Conservation (phyloP, 64 coral and sea anemone genomes). For the Pocillopora verrucosa region DNA sequence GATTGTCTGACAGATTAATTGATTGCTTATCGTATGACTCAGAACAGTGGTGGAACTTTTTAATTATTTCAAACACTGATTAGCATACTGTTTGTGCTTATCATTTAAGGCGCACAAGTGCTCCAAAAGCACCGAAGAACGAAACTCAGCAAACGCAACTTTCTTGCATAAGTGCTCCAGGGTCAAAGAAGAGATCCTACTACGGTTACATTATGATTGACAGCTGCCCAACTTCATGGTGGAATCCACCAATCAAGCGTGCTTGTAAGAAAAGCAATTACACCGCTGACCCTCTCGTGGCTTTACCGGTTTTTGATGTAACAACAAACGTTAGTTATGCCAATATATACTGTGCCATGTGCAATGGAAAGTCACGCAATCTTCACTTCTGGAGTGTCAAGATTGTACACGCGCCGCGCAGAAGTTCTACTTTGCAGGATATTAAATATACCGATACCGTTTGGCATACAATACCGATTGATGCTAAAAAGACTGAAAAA, state of each 20-base stretch:
- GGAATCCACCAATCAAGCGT: background rate
- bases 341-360: constrained; percentile 15
- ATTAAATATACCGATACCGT: background rate
- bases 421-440: background rate
- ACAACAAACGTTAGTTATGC: background rate
- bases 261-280: background rate
- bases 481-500: background rate
- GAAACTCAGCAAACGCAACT: background rate
- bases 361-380: background rate
- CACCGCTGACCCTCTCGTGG: background rate
- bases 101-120: background rate
- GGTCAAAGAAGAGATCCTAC: background rate
- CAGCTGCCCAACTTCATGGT: background rate
- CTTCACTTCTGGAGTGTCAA: background rate
- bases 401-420: background rate
- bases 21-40: too few species aligned
- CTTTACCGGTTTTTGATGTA: background rate
- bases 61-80: background rate
- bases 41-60: too few species aligned
- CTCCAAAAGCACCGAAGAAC: background rate
- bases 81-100: background rate
- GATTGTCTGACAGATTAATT: too few species aligned
- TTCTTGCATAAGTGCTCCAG: background rate
- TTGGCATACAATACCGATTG: background rate
- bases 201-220: constrained; percentile 2